Conservation (phyloP, 2,113 vertebrate genomes). For the Psilopsiagon aurifrons region DNA sequence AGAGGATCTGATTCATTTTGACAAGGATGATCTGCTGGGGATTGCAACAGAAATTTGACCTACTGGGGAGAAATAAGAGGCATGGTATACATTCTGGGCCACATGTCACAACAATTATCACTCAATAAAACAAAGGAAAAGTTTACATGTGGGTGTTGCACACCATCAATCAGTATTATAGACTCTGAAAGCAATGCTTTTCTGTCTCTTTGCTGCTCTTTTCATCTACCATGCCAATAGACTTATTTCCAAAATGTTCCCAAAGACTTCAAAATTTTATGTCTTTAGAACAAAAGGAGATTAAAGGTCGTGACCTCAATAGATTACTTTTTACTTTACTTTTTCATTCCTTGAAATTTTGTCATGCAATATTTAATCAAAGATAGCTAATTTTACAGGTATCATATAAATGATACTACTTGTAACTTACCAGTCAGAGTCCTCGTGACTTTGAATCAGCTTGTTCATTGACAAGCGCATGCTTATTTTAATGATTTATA, state of each 20-base stretch:
- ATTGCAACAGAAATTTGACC: not conserved
- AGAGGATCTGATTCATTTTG: not conserved
- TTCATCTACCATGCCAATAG: not conserved
- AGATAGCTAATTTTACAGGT: not conserved
- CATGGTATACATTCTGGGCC: not conserved
- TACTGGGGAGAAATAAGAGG: not conserved
- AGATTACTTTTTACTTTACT: not conserved
- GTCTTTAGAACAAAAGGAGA: not conserved
- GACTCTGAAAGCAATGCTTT: not conserved
- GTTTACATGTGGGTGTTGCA: not conserved
- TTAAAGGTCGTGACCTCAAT: not conserved
- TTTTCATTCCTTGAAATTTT: not conserved
- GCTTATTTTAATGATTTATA: not conserved
- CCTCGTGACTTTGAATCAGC: not conserved
- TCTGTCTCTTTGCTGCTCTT: not conserved
- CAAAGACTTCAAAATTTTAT: not conserved
- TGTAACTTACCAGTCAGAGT: not conserved
- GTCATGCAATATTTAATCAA: not conserved
- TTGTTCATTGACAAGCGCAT: not conserved
- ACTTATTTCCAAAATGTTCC: not conserved
- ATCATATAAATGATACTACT: not conserved
- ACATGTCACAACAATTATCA: not conserved
- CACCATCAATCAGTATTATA: not conserved
- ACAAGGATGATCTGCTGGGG: not conserved
- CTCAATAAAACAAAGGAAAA: not conserved